These are phyloP conservation scores for Galemys pyrenaicus DNA, from an alignment of 2,113 vertebrate genomes.

Conservation along the genomic window DNA sequence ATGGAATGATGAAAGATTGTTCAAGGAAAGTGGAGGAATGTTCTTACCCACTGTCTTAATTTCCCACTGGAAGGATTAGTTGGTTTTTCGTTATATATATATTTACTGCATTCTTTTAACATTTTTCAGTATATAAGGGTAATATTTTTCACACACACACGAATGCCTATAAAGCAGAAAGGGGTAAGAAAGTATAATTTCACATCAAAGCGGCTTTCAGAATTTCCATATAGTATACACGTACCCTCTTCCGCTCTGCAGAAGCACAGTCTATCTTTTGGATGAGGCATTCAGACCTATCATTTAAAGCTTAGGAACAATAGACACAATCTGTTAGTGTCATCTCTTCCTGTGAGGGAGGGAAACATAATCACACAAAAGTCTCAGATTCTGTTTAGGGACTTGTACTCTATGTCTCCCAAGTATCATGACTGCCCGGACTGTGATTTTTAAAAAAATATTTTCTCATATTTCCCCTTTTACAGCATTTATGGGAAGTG, in stretches of 20 bases:
- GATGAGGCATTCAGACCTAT: background rate
- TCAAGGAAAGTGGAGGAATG: background rate
- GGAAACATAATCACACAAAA: background rate
- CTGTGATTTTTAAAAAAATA: background rate
- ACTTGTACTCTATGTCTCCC: background rate
- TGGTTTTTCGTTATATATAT: background rate
- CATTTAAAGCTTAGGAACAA: background rate
- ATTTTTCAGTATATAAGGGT: background rate
- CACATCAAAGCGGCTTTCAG: background rate
- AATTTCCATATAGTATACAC: background rate
- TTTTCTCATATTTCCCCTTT: background rate
- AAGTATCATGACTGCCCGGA: background rate
- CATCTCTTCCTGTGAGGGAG: background rate
- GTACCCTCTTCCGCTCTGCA: background rate
- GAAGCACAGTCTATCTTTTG: background rate
- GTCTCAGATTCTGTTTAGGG: background rate
- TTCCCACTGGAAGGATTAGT: background rate
- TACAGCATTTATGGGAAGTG: background rate
- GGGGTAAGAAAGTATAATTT: background rate
- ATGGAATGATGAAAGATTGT: background rate
- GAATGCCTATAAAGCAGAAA: background rate
- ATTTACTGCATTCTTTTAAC: background rate
- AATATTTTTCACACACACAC: background rate
- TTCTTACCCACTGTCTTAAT: background rate
- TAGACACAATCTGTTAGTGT: background rate